These are phyloP conservation scores for Agelas oroides DNA, from an alignment of 37 sponge, comb jelly and placozoan genomes.

Conservation along the genomic window DNA sequence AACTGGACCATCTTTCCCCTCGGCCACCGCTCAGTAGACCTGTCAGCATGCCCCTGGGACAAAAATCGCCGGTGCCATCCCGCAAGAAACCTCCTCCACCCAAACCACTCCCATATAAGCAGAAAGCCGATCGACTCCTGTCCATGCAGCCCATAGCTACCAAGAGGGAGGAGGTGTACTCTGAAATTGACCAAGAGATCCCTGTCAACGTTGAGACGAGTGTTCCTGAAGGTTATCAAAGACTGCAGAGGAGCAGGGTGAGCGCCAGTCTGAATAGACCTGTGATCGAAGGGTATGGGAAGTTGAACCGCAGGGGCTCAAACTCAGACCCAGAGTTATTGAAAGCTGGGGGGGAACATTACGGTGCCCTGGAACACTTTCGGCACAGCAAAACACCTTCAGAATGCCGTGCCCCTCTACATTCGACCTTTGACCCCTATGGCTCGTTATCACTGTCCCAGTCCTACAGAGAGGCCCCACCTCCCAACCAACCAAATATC, in stretches of 20 bases:
- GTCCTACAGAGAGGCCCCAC: neutral
- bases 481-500: neutral
- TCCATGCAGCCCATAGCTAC: neutral
- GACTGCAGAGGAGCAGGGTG: no score
- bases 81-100: neutral
- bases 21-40: neutral
- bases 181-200: neutral
- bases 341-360: neutral
- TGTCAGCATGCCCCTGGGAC: neutral
- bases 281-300: slow-evolving; percentile 5
- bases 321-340: neutral
- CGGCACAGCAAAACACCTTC: neutral
- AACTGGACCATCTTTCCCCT: neutral
- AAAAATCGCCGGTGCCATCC: neutral
- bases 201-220: neutral
- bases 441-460: neutral
- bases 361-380: neutral
- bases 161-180: neutral
- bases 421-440: slow-evolving; percentile 35
- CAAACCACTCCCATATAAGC: neutral
- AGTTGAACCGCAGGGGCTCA: neutral
- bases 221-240: no score
- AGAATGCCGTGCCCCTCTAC: neutral
- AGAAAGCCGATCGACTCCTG: neutral
- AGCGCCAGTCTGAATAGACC: no score